Percentiles rank a stretch among this genome's conserved stretches.
These are phyloP conservation scores for Caretta caretta DNA, from an alignment of 2,113 vertebrate genomes.

Conservation along the genomic window DNA sequence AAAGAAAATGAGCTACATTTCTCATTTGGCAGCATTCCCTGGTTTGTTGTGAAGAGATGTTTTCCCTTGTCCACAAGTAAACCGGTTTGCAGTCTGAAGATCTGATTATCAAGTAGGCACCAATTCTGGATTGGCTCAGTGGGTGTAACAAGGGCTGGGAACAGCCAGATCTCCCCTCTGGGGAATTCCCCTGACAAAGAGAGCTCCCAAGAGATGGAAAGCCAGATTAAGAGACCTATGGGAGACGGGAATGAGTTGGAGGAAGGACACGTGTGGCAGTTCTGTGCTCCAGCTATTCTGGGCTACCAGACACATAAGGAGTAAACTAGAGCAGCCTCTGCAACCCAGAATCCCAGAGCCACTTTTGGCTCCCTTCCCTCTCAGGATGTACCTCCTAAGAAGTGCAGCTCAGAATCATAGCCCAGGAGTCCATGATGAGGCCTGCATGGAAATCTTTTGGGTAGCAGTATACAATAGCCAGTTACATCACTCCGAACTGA, in stretches of 20 bases:
- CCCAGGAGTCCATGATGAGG: background rate
- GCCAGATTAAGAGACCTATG: background rate
- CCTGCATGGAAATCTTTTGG: background rate
- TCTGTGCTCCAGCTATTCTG: background rate
- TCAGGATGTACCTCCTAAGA: fast-evolving
- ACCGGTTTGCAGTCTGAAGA: fast-evolving
- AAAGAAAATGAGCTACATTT: background rate
- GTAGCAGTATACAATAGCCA: background rate
- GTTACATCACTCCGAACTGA: background rate
- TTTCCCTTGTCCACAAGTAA: background rate
- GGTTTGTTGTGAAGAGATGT: background rate
- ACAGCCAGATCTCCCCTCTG: background rate
- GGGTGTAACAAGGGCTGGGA: background rate
- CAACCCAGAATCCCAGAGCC: background rate
- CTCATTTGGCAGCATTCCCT: background rate
- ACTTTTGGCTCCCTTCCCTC: background rate
- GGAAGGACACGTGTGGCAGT: background rate
- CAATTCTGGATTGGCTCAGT: background rate
- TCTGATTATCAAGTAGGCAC: background rate
- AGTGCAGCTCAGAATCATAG: background rate
- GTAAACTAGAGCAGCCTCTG: background rate
- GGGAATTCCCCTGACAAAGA: background rate
- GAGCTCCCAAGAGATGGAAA: fast-evolving
- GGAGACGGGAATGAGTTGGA: background rate
- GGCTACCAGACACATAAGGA: background rate